Percentiles rank a stretch among this genome's conserved stretches.
Conservation (phyloP, 2,113 vertebrate genomes). For the Phalacrocorax carbo region DNA sequence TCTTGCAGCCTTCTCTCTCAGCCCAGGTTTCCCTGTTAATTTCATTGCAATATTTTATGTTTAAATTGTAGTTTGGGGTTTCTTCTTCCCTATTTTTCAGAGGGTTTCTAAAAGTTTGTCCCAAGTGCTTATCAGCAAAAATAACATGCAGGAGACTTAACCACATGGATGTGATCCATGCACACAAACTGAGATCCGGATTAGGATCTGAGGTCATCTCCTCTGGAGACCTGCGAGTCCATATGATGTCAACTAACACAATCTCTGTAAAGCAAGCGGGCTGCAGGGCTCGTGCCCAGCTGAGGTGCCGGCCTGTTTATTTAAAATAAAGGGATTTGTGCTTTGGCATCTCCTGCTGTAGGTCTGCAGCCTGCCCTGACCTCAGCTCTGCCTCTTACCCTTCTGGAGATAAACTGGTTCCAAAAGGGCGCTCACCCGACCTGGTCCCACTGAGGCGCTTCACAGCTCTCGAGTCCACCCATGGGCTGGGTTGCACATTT, state of each 20-base stretch:
- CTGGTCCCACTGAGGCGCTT: not conserved
- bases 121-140: not conserved
- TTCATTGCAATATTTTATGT: not conserved
- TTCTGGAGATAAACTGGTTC: not conserved
- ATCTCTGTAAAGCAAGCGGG: not conserved
- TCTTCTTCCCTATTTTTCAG: not conserved
- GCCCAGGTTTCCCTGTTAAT: not conserved
- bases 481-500: not conserved
- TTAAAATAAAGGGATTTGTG: not conserved
- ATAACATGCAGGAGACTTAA: not conserved
- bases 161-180: not conserved
- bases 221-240: not conserved
- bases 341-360: not conserved
- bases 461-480: not conserved
- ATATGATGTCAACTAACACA: rapidly evolving
- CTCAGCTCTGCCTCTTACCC: not conserved
- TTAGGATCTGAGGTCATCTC: not conserved
- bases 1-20: not conserved
- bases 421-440: not conserved
- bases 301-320: not conserved
- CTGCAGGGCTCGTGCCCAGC: not conserved
- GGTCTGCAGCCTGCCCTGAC: not conserved
- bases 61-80: not conserved
- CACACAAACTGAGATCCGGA: not conserved
- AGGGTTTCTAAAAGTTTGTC: not conserved